Percentiles rank a stretch among this genome's conserved stretches.
phyloP scores from a whole-genome alignment of 2,888 invertebrate species.

The Germaria angustata region DNA sequence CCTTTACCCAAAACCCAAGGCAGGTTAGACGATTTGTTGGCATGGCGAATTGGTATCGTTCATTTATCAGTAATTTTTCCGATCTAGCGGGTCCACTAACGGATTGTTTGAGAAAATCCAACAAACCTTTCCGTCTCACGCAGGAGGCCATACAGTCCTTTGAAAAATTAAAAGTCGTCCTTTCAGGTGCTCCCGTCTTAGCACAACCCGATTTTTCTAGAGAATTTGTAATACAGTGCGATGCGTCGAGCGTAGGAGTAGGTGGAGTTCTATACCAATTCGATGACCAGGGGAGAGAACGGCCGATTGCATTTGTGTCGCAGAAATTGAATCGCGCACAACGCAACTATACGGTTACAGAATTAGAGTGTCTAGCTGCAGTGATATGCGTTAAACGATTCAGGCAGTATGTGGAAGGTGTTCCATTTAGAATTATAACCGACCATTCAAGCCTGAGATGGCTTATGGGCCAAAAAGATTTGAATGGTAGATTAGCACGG shows the following conservation, averaged over 20 bases:
- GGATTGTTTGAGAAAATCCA: not conserved
- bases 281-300: not conserved
- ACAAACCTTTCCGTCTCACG: not conserved
- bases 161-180: not conserved
- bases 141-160: not conserved
- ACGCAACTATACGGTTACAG: slow-evolving; percentile 25
- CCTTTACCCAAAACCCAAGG: not conserved
- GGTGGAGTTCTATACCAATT: not conserved
- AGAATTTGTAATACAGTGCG: not conserved
- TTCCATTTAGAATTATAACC: slow-evolving; percentile 12
- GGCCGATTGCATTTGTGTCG: slow-evolving; percentile 2
- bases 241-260: not conserved
- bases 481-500: slow-evolving; percentile 5
- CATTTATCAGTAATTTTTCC: not conserved
- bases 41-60: not conserved
- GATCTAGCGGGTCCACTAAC: not conserved
- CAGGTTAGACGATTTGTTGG: not conserved
- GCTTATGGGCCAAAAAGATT: slow-evolving; percentile 14
- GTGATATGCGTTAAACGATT: not conserved
- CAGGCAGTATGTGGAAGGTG: slow-evolving; percentile 20
- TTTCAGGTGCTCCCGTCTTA: not conserved
- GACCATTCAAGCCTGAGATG: slow-evolving; percentile 17
- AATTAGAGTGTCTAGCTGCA: slow-evolving; percentile 28
- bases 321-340: slow-evolving; percentile 17
- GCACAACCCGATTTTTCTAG: not conserved